Evolutionary conservation across 2,888 invertebrate species (phyloP).

Genomic region (Nephrocerus scutellatus): DNA sequence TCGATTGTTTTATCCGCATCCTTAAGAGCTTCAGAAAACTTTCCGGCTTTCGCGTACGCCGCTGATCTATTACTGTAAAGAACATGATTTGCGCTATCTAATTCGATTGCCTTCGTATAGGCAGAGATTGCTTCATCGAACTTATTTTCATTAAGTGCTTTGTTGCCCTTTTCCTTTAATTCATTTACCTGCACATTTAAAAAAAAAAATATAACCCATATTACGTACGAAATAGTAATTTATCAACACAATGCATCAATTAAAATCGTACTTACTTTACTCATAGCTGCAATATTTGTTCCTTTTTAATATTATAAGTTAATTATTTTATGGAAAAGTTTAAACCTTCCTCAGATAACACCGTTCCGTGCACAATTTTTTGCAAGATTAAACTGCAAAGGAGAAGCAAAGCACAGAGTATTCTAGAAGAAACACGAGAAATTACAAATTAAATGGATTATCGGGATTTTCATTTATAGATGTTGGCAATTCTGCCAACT

Average conservation of each 20-base stretch:
- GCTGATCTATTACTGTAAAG: conserved; percentile 88
- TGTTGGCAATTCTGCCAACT: too few species aligned
- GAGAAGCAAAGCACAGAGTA: conserved; percentile 20
- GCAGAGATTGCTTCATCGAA: conserved; percentile 70
- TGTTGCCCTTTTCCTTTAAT: conserved; percentile 82
- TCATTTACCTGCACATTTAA: conserved; percentile 68
- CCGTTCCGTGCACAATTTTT: too few species aligned
- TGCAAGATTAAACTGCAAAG: too few species aligned
- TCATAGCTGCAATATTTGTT: too few species aligned
- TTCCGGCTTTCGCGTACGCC: conserved; percentile 74
- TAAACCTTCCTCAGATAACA: too few species aligned
- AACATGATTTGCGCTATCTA: conserved; percentile 79
- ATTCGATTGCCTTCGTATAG: conserved; percentile 73
- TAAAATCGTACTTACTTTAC: conserved; percentile 18
- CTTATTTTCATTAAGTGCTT: conserved; percentile 69
- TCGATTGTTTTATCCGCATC: conserved; percentile 80
- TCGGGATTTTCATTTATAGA: too few species aligned
- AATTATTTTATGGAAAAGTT: too few species aligned
- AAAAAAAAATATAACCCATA: too few species aligned
- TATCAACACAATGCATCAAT: too few species aligned
- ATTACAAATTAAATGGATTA: conserved; percentile 11
- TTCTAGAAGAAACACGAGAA: conserved; percentile 26
- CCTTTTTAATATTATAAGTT: too few species aligned
- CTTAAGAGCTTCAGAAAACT: conserved; percentile 66
- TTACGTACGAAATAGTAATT: too few species aligned